Percentiles rank a stretch among this genome's conserved stretches.
Evolutionary conservation across 2,113 vertebrate genomes (phyloP).

Genomic region (Tyto alba): DNA sequence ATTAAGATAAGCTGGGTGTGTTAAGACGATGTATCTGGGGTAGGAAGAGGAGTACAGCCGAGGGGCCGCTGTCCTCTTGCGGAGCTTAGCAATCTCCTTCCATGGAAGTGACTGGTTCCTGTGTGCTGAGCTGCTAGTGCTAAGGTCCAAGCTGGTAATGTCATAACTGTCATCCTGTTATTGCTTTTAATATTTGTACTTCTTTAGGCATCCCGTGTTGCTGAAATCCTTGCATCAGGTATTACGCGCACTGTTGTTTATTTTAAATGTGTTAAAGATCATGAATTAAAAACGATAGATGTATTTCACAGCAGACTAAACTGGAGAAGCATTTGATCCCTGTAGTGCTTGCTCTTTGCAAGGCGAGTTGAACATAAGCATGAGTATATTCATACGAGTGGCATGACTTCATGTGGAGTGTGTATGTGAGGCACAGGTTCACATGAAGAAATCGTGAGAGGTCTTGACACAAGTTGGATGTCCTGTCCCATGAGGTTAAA

Average conservation of each 20-base stretch:
- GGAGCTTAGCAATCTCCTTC: neutral
- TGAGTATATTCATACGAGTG: fast-evolving
- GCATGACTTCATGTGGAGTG: fast-evolving
- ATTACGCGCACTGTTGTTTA: neutral
- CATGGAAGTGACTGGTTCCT: neutral
- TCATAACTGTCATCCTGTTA: too few species aligned
- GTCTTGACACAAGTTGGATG: neutral
- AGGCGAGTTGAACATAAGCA: fast-evolving
- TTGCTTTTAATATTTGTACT: neutral
- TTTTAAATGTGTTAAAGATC: neutral
- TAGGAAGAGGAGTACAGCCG: neutral
- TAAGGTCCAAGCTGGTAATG: neutral
- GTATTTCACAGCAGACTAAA: neutral
- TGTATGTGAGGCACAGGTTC: neutral
- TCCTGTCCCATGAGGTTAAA: too few species aligned
- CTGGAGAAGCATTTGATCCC: neutral
- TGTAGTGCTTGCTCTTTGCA: neutral
- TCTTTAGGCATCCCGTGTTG: neutral
- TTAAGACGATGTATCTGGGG: neutral
- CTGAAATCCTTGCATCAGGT: neutral
- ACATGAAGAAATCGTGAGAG: neutral
- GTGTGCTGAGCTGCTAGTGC: neutral
- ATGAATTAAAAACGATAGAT: neutral
- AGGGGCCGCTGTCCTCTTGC: neutral
- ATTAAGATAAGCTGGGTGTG: neutral